A percentile compares a stretch with the other conserved stretches of the same genome.
These are phyloP conservation scores for Prunella himalayana DNA, from an alignment of 2,113 vertebrate species.

Conservation along the genomic window DNA sequence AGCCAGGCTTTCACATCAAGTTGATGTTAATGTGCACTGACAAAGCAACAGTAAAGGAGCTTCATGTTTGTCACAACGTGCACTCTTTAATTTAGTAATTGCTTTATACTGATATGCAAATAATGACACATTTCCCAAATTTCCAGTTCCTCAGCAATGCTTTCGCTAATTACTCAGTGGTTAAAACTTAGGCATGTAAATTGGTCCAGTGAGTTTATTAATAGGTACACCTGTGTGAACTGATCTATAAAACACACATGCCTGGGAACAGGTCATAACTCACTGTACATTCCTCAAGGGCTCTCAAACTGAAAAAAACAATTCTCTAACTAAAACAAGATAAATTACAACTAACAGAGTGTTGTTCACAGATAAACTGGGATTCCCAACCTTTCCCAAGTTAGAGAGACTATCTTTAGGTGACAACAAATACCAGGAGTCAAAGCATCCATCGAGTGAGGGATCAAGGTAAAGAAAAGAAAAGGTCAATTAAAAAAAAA, in stretches of 20 bases:
- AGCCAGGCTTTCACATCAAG: conserved; percentile 61
- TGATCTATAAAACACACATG: background rate
- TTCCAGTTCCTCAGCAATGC: conserved; percentile 51
- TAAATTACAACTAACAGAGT: background rate
- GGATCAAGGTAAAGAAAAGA: background rate
- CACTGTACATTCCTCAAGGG: background rate
- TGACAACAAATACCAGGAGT: background rate
- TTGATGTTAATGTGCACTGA: conserved; percentile 67
- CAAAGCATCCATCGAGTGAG: background rate
- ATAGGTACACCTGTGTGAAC: conserved; percentile 51
- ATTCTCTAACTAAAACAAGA: background rate
- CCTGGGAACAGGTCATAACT: background rate
- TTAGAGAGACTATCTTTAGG: background rate
- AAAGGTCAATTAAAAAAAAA: background rate
- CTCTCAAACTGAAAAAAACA: background rate
- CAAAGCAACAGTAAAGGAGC: conserved; percentile 70
- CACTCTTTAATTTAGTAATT: conserved; percentile 68
- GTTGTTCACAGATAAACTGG: background rate
- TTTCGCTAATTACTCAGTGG: conserved; percentile 39
- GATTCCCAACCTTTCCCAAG: background rate
- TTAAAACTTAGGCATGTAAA: conserved; percentile 55
- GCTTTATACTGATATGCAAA: conserved; percentile 67
- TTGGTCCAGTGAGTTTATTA: conserved; percentile 46
- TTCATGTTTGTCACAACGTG: conserved; percentile 68
- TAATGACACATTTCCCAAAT: conserved; percentile 70